Evolutionary conservation across 2,113 vertebrate genomes (phyloP).

Genomic region (Phalacrocorax brasilianus): DNA sequence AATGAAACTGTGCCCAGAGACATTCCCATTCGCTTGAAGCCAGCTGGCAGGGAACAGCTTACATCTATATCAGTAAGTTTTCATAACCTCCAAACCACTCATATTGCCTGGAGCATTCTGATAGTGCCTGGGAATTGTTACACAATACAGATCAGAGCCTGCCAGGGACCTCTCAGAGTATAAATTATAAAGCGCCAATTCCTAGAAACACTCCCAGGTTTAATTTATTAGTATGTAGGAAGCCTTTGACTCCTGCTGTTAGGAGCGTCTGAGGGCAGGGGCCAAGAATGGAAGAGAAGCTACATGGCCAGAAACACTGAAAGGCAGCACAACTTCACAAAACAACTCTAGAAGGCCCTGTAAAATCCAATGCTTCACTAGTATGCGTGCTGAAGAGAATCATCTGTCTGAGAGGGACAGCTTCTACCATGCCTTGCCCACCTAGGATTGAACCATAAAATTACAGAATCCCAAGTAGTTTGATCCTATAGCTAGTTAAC

Average conservation of each 20-base stretch:
- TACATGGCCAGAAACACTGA: neutral
- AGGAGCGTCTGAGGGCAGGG: neutral
- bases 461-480: neutral
- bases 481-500: neutral
- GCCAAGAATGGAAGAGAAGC: neutral
- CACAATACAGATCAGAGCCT: neutral
- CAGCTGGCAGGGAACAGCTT: conserved; percentile 44
- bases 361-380: neutral
- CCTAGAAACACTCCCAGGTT: neutral
- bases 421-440: neutral
- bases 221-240: neutral
- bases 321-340: neutral
- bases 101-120: neutral
- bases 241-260: neutral
- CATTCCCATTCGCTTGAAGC: conserved; percentile 12
- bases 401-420: neutral
- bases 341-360: neutral
- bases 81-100: neutral
- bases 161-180: neutral
- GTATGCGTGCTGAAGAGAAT: neutral
- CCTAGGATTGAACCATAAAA: neutral
- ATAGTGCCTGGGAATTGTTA: neutral
- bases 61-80: neutral
- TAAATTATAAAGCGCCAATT: neutral
- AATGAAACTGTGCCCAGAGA: conserved; percentile 36